Evolutionary conservation across 2,113 vertebrate species (phyloP), one percentile per base, ranked within the genome.

Genomic region (Neodontobutis hainanensis): DNA sequence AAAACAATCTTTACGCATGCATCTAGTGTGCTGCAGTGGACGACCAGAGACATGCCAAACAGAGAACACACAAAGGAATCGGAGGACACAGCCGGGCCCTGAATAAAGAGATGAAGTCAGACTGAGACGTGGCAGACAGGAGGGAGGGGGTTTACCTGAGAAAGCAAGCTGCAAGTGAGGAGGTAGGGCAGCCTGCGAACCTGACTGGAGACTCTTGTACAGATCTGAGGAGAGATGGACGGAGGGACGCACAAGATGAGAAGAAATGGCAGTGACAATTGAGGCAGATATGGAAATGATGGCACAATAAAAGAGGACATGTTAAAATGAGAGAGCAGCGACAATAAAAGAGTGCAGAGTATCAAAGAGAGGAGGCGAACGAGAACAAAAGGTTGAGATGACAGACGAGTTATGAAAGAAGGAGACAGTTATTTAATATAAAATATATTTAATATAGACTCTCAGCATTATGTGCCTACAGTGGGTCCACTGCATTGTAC

Each of bases 141-240:
- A 59, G 58, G 5, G 43, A 44, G 51, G 69, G 70, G 57, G 50
- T 71, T 95, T 95, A 98, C 97, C 97, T 95, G 94, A 93, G 88
- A 95, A 97, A 85, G 95, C 92, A 91, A 96, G 96, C 92, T 96
- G 96, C 92, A 96, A 92, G 80, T 97, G 96, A 92, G 95, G 89
- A 94, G 96, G 95, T 92, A 98, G 93, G 93, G 94, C 91, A 90
- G 95, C 95, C 92, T 95, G 95, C 87, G 94, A 92, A 92, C 95
- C 94, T 87, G 95, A 94, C 93, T 97, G 97, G 93, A 99, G 95
- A 94, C 96, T 95, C 93, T 99, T 98, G 88, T 97, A 94, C 90
- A 99, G 94, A 93, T 97, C 97, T 99, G 89, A 87, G 80, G 77
- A 85, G 75, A 88, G 75, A 84, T 51, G 71, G 65, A 84, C 65